A percentile compares a stretch with the other conserved stretches of the same genome.
These are phyloP conservation scores for Schizopygopsis malacanthus DNA, from an alignment of 2,797 vertebrate species.

Conservation along the genomic window DNA sequence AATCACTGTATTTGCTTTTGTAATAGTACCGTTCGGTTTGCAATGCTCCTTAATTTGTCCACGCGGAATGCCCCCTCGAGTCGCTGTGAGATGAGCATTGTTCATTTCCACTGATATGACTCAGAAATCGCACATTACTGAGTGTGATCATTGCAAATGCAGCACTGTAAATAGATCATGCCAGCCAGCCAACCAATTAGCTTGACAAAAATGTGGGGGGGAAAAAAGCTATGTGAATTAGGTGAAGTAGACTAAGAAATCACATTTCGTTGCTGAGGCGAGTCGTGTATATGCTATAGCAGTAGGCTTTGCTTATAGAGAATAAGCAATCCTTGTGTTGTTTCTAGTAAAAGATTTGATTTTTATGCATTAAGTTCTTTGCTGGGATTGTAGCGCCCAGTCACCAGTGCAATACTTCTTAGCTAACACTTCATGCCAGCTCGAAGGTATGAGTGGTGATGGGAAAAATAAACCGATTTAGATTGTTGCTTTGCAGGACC, in stretches of 20 bases:
- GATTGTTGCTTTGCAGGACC: constrained; percentile 48
- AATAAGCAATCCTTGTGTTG: constrained; percentile 50
- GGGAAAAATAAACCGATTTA: constrained; percentile 4
- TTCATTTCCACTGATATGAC: constrained; percentile 17
- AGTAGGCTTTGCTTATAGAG: constrained; percentile 43
- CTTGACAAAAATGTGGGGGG: constrained; percentile 46
- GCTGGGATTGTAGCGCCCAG: constrained; percentile 49
- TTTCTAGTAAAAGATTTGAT: constrained; percentile 45
- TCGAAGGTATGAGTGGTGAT: constrained; percentile 35
- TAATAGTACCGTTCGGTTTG: background rate
- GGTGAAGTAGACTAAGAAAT: background rate
- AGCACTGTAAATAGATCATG: constrained; percentile 53
- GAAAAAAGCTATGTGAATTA: constrained; percentile 28
- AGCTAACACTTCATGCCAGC: constrained; percentile 47
- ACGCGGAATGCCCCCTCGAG: constrained; percentile 19
- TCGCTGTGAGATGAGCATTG: constrained; percentile 3
- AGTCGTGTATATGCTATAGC: constrained; percentile 13
- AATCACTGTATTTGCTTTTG: constrained; percentile 38
- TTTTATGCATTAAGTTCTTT: constrained; percentile 52
- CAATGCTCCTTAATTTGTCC: background rate
- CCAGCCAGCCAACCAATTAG: constrained; percentile 19
- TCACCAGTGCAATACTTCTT: constrained; percentile 61
- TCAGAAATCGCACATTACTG: constrained; percentile 12
- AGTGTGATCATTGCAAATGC: constrained; percentile 20
- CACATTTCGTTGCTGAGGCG: constrained; percentile 22